phyloP scores from a whole-genome alignment of 2,888 invertebrate species.

The Temnothorax rugatulus region DNA sequence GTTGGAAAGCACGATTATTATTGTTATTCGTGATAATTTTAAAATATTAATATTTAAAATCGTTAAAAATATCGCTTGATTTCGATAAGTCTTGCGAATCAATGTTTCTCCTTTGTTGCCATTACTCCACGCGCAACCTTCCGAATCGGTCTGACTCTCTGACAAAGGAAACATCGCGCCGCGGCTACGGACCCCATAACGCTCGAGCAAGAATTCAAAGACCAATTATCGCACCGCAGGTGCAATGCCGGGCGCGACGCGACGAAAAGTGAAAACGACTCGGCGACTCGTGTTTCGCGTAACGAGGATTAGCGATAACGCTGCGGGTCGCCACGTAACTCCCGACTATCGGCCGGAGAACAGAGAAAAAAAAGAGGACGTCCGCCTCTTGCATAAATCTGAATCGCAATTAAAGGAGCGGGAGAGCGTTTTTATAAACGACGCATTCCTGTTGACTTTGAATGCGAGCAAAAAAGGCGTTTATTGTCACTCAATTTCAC shows the following conservation, averaged over 20 bases:
- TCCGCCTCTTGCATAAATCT: conserved; percentile 44
- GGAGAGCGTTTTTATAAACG: background rate
- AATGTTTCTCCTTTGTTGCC: conserved; percentile 16
- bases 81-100: conserved; percentile 25
- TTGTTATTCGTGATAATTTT: conserved; percentile 59
- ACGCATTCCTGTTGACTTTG: conserved; percentile 10
- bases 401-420: conserved; percentile 37
- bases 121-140: background rate
- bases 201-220: conserved; percentile 54
- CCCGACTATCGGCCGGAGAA: background rate
- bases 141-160: background rate
- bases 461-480: background rate
- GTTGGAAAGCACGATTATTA: conserved; percentile 40
- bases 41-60: background rate
- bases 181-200: background rate
- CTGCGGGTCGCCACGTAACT: conserved; percentile 62
- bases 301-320: conserved; percentile 56
- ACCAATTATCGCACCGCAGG: conserved; percentile 64
- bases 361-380: conserved; percentile 20
- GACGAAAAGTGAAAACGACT: conserved; percentile 65
- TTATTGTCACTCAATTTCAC: conserved; percentile 13
- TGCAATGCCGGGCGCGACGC: conserved; percentile 34
- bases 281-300: conserved; percentile 45
- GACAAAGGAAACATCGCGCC: background rate
- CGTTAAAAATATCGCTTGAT: conserved; percentile 24